Evolutionary conservation across 2,888 invertebrate species (phyloP).

Genomic region (Teinopalpus imperialis): DNA sequence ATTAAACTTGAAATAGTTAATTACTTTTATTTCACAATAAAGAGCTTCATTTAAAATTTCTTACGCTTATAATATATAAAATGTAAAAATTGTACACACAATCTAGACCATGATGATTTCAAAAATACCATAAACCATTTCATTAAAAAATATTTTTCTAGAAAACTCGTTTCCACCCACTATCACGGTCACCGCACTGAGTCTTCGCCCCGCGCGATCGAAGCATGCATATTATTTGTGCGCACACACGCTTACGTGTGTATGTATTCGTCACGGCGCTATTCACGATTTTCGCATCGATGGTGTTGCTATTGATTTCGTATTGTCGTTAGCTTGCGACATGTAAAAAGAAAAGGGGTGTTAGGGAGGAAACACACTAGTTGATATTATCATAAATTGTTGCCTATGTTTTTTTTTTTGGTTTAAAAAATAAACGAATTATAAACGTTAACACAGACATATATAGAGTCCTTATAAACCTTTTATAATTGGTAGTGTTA

Average conservation of each 20-base stretch:
- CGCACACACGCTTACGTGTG: conserved; percentile 41
- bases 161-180: conserved; percentile 67
- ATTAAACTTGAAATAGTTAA: no score
- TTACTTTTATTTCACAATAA: no score
- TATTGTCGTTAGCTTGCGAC: conserved; percentile 80
- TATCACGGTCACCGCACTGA: conserved; percentile 61
- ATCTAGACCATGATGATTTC: no score
- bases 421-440: no score
- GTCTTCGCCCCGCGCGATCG: conserved; percentile 67
- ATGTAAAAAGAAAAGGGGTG: conserved; percentile 79
- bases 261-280: conserved; percentile 58
- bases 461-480: no score
- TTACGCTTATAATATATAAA: no score
- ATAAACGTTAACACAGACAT: no score
- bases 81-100: no score
- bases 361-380: conserved; percentile 52
- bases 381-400: conserved; percentile 28
- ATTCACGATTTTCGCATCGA: conserved; percentile 80
- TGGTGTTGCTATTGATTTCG: conserved; percentile 81
- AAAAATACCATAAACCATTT: no score
- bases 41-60: no score
- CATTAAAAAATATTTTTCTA: no score
- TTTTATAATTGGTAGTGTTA: no score
- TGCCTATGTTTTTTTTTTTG: conserved; percentile 8
- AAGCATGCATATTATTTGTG: conserved; percentile 76